phyloP scores from a whole-genome alignment of 2,888 invertebrate species.

The Pantelozetes paolii region DNA sequence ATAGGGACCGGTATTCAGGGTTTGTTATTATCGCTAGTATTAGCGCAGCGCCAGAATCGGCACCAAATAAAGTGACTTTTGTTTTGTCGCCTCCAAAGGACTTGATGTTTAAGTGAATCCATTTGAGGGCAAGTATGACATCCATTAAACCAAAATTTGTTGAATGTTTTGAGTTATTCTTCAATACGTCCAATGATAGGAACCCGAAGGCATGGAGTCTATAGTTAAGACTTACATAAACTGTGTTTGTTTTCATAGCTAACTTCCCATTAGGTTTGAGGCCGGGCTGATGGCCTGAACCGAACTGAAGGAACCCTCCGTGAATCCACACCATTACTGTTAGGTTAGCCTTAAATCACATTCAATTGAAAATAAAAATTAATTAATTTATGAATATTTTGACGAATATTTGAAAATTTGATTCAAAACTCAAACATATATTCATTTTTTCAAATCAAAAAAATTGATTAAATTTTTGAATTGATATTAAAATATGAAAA shows the following conservation, averaged over 20 bases:
- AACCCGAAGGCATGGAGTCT: conserved; percentile 70
- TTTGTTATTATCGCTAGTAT: conserved; percentile 44
- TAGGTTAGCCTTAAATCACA: conserved; percentile 32
- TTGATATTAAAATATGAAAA: no score
- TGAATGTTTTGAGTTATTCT: conserved; percentile 62
- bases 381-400: not conserved
- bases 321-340: conserved; percentile 52
- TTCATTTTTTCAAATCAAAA: no score
- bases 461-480: no score
- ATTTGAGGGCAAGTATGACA: conserved; percentile 68
- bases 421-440: no score
- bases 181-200: conserved; percentile 64
- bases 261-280: conserved; percentile 69
- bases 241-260: conserved; percentile 70
- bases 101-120: conserved; percentile 74
- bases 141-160: conserved; percentile 80
- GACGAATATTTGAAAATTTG: not conserved
- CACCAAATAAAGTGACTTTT: conserved; percentile 47
- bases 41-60: conserved; percentile 46
- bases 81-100: conserved; percentile 76
- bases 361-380: not conserved
- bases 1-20: conserved; percentile 36
- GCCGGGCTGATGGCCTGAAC: conserved; percentile 45
- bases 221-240: conserved; percentile 82
- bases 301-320: conserved; percentile 49